These are phyloP conservation scores for Silurus lanzhouensis DNA, from an alignment of 2,797 vertebrate genomes.

Conservation along the genomic window DNA sequence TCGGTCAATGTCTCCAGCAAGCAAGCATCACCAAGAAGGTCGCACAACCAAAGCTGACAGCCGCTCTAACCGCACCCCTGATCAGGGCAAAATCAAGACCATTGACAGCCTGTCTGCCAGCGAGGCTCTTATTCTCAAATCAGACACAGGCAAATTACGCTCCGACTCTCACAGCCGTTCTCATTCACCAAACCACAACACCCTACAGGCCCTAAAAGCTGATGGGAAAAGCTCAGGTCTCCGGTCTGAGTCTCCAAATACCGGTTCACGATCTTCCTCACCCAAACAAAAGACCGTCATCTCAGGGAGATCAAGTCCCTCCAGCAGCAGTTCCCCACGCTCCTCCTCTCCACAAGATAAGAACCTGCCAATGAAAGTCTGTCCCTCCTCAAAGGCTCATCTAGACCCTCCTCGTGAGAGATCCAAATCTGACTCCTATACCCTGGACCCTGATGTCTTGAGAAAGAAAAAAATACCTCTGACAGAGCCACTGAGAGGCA, in stretches of 20 bases:
- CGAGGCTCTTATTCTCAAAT: conserved; percentile 91
- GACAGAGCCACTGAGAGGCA: conserved; percentile 90
- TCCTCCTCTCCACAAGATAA: conserved; percentile 89
- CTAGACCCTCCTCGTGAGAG: conserved; percentile 94
- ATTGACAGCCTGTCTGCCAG: conserved; percentile 87
- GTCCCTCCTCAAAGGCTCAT: conserved; percentile 86
- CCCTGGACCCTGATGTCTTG: conserved; percentile 92
- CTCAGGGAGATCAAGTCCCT: conserved; percentile 82
- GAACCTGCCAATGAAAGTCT: conserved; percentile 84
- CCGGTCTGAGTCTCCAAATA: conserved; percentile 91
- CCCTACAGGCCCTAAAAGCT: conserved; percentile 91
- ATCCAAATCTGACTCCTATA: conserved; percentile 98
- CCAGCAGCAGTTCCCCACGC: conserved; percentile 82
- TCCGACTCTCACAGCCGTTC: conserved; percentile 97
- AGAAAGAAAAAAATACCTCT: conserved; percentile 95
- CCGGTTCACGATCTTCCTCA: conserved; percentile 89
- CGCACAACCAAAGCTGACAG: conserved; percentile 86
- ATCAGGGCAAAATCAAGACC: conserved; percentile 85
- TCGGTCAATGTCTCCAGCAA: conserved; percentile 81
- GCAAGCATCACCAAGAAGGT: conserved; percentile 88
- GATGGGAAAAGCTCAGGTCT: conserved; percentile 85
- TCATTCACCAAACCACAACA: conserved; percentile 97
- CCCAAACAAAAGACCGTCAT: conserved; percentile 89
- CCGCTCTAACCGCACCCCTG: conserved; percentile 80
- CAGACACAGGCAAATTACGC: conserved; percentile 91